Conservation (phyloP, 2,888 invertebrate species). For the Tiliacea citrago region DNA sequence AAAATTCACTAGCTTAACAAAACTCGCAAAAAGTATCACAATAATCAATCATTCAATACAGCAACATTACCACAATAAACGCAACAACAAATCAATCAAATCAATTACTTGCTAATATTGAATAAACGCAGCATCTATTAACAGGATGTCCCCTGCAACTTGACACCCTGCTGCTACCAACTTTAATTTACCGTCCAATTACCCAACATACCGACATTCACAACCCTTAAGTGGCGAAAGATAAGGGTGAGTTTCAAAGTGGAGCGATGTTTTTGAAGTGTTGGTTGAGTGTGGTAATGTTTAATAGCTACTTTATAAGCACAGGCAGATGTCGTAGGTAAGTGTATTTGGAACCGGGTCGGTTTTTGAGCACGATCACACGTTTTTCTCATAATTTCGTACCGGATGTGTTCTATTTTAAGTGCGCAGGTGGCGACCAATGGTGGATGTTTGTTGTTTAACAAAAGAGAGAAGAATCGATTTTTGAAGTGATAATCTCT, state of each 20-base stretch:
- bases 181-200: conserved; percentile 26
- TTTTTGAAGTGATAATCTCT: conserved; percentile 30
- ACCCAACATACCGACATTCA: conserved; percentile 1
- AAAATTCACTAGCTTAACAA: neutral
- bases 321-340: conserved; percentile 55
- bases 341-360: conserved; percentile 44
- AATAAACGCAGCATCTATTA: conserved; percentile 57
- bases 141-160: conserved; percentile 69
- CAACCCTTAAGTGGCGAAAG: neutral
- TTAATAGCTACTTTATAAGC: conserved; percentile 63
- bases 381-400: conserved; percentile 74
- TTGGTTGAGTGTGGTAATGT: conserved; percentile 28
- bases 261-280: neutral
- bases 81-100: conserved; percentile 50
- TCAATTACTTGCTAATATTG: conserved; percentile 51
- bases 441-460: conserved; percentile 59
- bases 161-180: conserved; percentile 56
- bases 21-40: neutral
- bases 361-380: conserved; percentile 77
- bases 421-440: conserved; percentile 73
- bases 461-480: conserved; percentile 44
- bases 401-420: conserved; percentile 77
- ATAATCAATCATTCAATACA: neutral
- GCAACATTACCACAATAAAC: neutral
- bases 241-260: conserved; percentile 40